These are phyloP conservation scores for Halocynthia roretzi DNA, from an alignment of 23 tunicate genomes.

Conservation along the genomic window DNA sequence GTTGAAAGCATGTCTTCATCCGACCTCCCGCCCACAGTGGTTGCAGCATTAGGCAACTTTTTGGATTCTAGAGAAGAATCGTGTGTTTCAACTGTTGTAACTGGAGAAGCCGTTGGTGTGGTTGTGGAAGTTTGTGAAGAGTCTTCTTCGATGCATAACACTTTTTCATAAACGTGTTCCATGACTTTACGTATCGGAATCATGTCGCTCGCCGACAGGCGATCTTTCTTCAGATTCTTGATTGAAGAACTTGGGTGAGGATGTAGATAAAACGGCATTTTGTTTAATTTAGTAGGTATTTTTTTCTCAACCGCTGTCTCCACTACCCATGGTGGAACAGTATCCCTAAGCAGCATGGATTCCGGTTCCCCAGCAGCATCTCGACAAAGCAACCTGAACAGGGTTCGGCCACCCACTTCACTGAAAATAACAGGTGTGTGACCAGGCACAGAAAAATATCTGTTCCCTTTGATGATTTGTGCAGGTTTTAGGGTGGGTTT, in stretches of 20 bases:
- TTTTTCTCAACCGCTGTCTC: constrained; percentile 81
- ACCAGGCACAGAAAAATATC: constrained; percentile 62
- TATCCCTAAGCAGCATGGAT: constrained; percentile 45
- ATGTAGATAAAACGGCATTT: constrained; percentile 67
- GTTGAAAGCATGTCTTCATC: constrained; percentile 5
- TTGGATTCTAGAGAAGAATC: not conserved
- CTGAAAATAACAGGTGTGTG: constrained; percentile 80
- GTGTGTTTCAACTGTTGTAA: constrained; percentile 3
- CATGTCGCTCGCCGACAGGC: constrained; percentile 85
- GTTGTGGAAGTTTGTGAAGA: constrained; percentile 23
- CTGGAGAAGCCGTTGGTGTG: constrained; percentile 13
- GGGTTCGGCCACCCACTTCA: constrained; percentile 74
- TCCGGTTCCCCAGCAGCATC: constrained; percentile 76
- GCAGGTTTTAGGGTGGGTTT: not conserved
- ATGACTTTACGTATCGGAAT: constrained; percentile 82
- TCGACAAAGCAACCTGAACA: constrained; percentile 47
- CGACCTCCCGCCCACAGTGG: constrained; percentile 23
- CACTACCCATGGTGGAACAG: constrained; percentile 77
- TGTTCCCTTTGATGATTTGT: constrained; percentile 24
- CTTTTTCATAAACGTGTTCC: constrained; percentile 96
- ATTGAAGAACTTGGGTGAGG: constrained; percentile 54
- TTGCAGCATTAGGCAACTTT: constrained; percentile 10
- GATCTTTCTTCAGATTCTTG: constrained; percentile 43
- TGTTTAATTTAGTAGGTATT: constrained; percentile 34
- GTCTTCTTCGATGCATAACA: constrained; percentile 35